A percentile compares a stretch with the other conserved stretches of the same genome.
These are phyloP conservation scores for Gryon sp. DNA, from an alignment of 1,140 invertebrate species.

Conservation along the genomic window DNA sequence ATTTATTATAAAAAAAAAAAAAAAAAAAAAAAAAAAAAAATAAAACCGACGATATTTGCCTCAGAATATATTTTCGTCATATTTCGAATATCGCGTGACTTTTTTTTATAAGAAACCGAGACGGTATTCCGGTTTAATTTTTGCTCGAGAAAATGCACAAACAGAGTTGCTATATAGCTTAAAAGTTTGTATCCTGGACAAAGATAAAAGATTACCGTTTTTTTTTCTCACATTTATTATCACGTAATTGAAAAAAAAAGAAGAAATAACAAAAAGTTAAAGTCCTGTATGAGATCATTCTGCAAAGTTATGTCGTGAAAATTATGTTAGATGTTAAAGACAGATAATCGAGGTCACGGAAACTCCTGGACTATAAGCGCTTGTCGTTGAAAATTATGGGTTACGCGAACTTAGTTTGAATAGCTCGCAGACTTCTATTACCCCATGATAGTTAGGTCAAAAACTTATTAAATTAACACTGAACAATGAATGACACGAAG, in stretches of 20 bases:
- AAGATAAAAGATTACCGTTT: slow-evolving; percentile 1
- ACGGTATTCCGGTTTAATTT: too few species aligned
- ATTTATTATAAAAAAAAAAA: too few species aligned
- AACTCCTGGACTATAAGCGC: slow-evolving; percentile 48
- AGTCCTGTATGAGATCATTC: slow-evolving; percentile 26
- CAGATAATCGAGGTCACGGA: slow-evolving; percentile 57
- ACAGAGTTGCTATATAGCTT: too few species aligned
- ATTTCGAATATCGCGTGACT: too few species aligned
- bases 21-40: too few species aligned
- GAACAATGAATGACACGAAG: slow-evolving; percentile 36
- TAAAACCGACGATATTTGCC: too few species aligned
- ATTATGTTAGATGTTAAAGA: slow-evolving; percentile 58
- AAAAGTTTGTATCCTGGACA: too few species aligned
- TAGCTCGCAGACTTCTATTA: slow-evolving; percentile 40
- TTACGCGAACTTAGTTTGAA: slow-evolving; percentile 49
- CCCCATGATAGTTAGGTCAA: slow-evolving; percentile 38
- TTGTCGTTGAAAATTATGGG: slow-evolving; percentile 57
- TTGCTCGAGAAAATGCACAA: too few species aligned
- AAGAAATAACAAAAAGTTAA: slow-evolving; percentile 41
- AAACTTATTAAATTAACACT: slow-evolving; percentile 55
- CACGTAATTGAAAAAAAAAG: slow-evolving; percentile 48
- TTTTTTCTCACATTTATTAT: slow-evolving; percentile 13
- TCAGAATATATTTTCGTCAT: too few species aligned
- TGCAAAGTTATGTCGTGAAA: slow-evolving; percentile 49
- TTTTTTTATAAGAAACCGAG: too few species aligned